Percentiles rank a stretch among this genome's conserved stretches.
Evolutionary conservation across 2,113 vertebrate genomes (phyloP).

Genomic region (Sturnira hondurensis): DNA sequence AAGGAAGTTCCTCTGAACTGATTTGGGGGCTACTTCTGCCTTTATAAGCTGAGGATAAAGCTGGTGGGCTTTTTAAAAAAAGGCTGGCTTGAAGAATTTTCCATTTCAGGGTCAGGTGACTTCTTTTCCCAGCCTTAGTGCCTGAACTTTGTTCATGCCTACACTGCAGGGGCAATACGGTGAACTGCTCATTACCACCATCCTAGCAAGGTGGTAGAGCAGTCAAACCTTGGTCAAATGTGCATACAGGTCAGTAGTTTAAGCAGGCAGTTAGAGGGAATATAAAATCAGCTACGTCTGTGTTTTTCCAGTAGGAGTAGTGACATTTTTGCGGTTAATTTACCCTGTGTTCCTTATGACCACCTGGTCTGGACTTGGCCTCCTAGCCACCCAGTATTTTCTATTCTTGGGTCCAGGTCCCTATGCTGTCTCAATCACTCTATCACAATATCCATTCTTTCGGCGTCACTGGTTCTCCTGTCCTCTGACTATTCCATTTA

Average conservation of each 20-base stretch:
- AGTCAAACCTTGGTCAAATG: background rate
- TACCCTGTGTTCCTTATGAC: background rate
- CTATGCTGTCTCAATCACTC: background rate
- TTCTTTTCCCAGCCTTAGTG: background rate
- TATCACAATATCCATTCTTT: background rate
- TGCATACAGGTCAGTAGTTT: background rate
- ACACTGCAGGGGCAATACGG: background rate
- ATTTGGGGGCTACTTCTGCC: too few relatives aligned
- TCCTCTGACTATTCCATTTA: background rate
- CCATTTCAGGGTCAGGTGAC: background rate
- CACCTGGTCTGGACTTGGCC: background rate
- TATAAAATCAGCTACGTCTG: background rate
- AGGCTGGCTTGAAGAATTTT: too few relatives aligned
- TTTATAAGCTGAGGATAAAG: too few relatives aligned
- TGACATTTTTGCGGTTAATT: background rate
- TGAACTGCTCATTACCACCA: background rate
- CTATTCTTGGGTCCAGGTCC: background rate
- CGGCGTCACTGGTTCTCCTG: background rate
- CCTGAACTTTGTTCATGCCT: background rate
- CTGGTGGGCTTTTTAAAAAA: too few relatives aligned
- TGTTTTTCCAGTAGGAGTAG: background rate
- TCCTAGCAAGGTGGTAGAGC: background rate
- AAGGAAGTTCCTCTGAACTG: too few relatives aligned
- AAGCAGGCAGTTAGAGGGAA: background rate
- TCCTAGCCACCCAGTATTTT: background rate